Evolutionary conservation across 2,888 invertebrate species (phyloP), one percentile per base, ranked within the genome.

Genomic region (Sinodicranocentrus sp.): DNA sequence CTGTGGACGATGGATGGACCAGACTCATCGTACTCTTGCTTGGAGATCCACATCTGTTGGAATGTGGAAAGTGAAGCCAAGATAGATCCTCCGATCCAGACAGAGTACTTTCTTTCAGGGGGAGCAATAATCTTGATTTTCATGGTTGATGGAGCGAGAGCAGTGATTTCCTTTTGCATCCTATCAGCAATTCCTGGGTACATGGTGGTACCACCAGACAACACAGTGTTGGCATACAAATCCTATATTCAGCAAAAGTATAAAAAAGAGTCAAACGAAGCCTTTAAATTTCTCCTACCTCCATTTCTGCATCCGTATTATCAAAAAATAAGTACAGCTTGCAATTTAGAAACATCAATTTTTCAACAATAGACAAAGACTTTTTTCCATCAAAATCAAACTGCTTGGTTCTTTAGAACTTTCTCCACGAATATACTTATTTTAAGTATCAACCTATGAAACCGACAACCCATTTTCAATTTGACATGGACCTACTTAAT

Each of bases 1-100:
- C 97, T 95, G 94, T 97, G 97, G 89, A 97, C 97, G 92, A 97
- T 97, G 91, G 96, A 95, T 88, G 97, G 97, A 90, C 97, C 97
- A 90, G 96, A 97, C 92, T 97, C 97, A 92, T 97, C 97, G 93
- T 97, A 98, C 92, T 98, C 97, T 92, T 97, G 96, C 93, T 97
- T 97, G 91, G 96, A 96, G 93, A 97, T 97, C 97, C 97, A 98
- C 94, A 97, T 97, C 91, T 95, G 96, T 91, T 96, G 95, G 93
- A 97, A 95, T 91, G 96, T 95, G 90, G 95, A 95, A 89, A 98
- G 92, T 5, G 97, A 96, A 77, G 97, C 97, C 90, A 98, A 93
- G 93, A 98, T 98, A 91, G 98, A 98, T 89, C 98, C 98, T 91
- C 98, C 98, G 93, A 98, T 98, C 98, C 98, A 98, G 89, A 98